Evolutionary conservation across 1,140 invertebrate genomes (phyloP).

Genomic region (Danaus plexippus): DNA sequence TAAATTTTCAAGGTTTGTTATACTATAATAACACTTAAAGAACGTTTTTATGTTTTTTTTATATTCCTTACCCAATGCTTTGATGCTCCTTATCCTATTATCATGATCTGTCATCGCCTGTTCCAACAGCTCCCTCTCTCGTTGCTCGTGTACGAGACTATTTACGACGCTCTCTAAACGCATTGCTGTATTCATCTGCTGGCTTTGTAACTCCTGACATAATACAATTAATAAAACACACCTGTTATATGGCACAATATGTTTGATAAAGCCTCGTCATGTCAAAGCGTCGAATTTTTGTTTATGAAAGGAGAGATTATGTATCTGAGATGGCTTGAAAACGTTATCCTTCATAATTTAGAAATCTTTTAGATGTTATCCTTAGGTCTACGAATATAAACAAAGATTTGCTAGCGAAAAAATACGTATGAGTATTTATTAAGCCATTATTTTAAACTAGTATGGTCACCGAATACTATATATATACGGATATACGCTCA

Average conservation of each 20-base stretch:
- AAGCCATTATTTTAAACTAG: too few species aligned
- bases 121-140: conserved; percentile 56
- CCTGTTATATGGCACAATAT: neutral
- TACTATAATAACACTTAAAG: neutral
- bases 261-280: neutral
- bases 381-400: too few species aligned
- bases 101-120: conserved; percentile 55
- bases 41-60: too few species aligned
- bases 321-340: conserved; percentile 5
- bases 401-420: too few species aligned
- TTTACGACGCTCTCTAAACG: conserved; percentile 50
- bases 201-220: conserved; percentile 55
- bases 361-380: too few species aligned
- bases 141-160: conserved; percentile 55
- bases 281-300: neutral
- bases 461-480: too few species aligned
- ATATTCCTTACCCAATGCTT: conserved; percentile 37
- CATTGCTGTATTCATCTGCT: conserved; percentile 56
- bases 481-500: too few species aligned
- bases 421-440: too few species aligned
- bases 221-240: conserved; percentile 4
- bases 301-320: too few species aligned
- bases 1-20: neutral
- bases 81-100: conserved; percentile 45
- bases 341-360: too few species aligned